Evolutionary conservation across 2,797 vertebrate genomes (phyloP), one percentile per base, ranked within the genome.

Genomic region (Pangasius krempfi): DNA sequence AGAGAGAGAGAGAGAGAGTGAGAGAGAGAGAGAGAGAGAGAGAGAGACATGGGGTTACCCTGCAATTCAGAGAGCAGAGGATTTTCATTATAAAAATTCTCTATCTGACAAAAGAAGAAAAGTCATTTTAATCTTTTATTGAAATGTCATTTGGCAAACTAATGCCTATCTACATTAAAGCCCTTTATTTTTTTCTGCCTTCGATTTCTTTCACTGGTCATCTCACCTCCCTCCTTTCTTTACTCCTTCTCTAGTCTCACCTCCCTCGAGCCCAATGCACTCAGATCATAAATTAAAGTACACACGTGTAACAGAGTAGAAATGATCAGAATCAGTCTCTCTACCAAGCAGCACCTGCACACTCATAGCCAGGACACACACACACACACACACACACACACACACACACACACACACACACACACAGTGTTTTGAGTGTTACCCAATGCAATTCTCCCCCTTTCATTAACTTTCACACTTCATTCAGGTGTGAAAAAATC

Each of bases 401-500:
- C 7, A 52, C 8, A 3, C 30, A 81, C 75, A 79, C 7, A 52
- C 8, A 88, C 84, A 72, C 62, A 73, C 79, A 75, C 30, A 81
- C 75, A 79, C 7, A 52, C 8, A 3, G 30, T 83, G 60, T 76
- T 80, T 47, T 47, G 47, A 90, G 87, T 90, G 91, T 90, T 88
- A 84, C 90, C 90, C 91, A 91, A 91, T 88, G 89, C 91, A 92
- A 92, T 92, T 92, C 85, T 90, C 90, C 89, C 90, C 88, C 87
- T 92, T 89, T 91, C 91, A 91, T 91, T 92, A 91, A 87, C 89
- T 90, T 92, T 92, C 87, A 16, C 91, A 92, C 91, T 64, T 87
- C 85, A 88, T 80, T 80, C 81, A 82, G 62, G 88, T 91, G 88
- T 90, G 78, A 91, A 92, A 88, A 88, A 84, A 72, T 79, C 72